phyloP scores from a whole-genome alignment of 2,888 invertebrate genomes.

The Trissolcus brochymenae region DNA sequence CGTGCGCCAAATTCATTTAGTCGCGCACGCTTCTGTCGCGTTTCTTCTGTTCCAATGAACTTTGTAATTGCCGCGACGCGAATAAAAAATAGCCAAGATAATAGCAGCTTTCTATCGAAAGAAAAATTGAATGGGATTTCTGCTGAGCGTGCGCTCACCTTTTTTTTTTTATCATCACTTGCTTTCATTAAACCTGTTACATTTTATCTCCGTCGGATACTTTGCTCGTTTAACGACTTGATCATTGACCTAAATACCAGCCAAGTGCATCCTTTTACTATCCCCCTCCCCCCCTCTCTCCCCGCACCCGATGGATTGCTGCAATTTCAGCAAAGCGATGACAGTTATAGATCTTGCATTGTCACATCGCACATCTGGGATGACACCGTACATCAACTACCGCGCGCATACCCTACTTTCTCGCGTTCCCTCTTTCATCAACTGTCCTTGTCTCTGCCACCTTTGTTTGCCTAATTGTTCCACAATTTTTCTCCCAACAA shows the following conservation, averaged over 20 bases:
- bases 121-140: conserved; percentile 19
- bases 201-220: conserved; percentile 30
- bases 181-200: conserved; percentile 33
- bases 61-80: conserved; percentile 14
- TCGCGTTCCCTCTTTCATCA: conserved; percentile 14
- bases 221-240: conserved; percentile 37
- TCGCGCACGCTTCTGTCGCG: background rate
- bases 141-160: conserved; percentile 8
- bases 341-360: conserved; percentile 73
- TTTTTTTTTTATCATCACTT: conserved; percentile 14
- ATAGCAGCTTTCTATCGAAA: conserved; percentile 4
- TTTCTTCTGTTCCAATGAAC: conserved; percentile 15
- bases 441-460: background rate
- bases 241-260: conserved; percentile 45
- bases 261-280: conserved; percentile 38
- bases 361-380: conserved; percentile 67
- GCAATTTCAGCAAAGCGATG: conserved; percentile 65
- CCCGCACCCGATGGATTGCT: conserved; percentile 18
- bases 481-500: background rate
- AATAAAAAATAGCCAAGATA: conserved; percentile 9
- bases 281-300: too few species aligned
- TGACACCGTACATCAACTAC: conserved; percentile 70
- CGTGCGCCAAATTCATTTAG: conserved; percentile 26
- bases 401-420: conserved; percentile 42
- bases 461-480: background rate